Evolutionary conservation across 2,797 vertebrate genomes (phyloP), one percentile per base, ranked within the genome.

Genomic region (Bucorvus abyssinicus): DNA sequence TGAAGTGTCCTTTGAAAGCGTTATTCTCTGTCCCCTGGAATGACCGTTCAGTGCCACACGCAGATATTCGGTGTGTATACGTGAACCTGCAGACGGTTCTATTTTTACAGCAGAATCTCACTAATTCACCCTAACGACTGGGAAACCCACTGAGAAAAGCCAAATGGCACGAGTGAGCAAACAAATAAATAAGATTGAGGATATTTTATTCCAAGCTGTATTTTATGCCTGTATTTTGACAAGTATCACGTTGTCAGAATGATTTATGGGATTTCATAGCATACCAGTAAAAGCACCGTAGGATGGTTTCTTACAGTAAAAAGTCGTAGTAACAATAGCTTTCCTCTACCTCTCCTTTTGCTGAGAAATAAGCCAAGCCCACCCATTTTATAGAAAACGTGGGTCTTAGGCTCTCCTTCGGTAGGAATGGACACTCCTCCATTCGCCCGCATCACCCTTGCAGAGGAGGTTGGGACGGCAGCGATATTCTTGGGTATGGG

Each of bases 221-320:
- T 95, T 96, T 96, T 93, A 80, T 93, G 95, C 93, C 68, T 97
- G 96, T 97, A 96, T 97, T 96, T 95, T 97, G 97, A 97, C 97
- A 97, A 94, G 96, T 29, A 79, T 96, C 69, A 32, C 30, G n/a
- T 96, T 96, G 96, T 96, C 92, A 92, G 82, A 89, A 96, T 98
- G 98, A 98, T 97, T 98, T 97, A 98, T 97, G 96, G 52, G 90
- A 91, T 97, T 97, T 97, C 96, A 92, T 61, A 90, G 96, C 91
- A 29, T 82, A 97, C 95, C 96, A 97, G 96, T 97, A 97, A 97
- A 95, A 90, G 97, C 95, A 94, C 93, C 91, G 69, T 77, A 93
- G 85, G 95, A 88, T 96, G 95, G 97, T 97, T 97, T 96, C 94
- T 94, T 96, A 95, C 95, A 96, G 94, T 96, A 97, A 95, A 90